These are phyloP conservation scores for Drosophila murphyi DNA, from an alignment of 1,140 invertebrate genomes.

Conservation along the genomic window DNA sequence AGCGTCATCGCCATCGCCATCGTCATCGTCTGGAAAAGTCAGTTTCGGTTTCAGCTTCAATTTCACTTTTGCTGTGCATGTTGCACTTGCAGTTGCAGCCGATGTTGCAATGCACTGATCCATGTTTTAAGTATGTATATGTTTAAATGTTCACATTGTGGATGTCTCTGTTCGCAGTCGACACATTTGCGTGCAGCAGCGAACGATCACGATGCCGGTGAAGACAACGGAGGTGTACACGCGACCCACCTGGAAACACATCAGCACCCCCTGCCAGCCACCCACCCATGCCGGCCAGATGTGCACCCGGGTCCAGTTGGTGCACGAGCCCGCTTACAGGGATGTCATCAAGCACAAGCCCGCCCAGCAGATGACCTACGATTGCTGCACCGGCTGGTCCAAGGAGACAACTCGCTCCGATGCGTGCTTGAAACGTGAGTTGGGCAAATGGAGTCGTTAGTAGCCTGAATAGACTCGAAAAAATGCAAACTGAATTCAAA, in stretches of 20 bases:
- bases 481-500: no score
- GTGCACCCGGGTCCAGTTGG: slow-evolving; percentile 85
- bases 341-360: slow-evolving; percentile 85
- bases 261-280: slow-evolving; percentile 85
- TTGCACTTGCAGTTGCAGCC: slow-evolving; percentile 38
- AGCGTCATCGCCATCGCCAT: slow-evolving; percentile 2
- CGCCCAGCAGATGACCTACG: slow-evolving; percentile 84
- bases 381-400: slow-evolving; percentile 88
- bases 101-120: slow-evolving; percentile 46
- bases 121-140: slow-evolving; percentile 3
- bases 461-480: no score
- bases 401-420: slow-evolving; percentile 86
- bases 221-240: slow-evolving; percentile 85
- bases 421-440: slow-evolving; percentile 88
- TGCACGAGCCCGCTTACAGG: slow-evolving; percentile 85
- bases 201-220: slow-evolving; percentile 85
- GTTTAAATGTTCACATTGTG: no score
- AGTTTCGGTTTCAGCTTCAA: slow-evolving; percentile 56
- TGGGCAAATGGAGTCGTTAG: no score
- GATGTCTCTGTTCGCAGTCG: slow-evolving; percentile 75
- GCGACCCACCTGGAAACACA: slow-evolving; percentile 85
- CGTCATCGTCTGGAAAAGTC: slow-evolving; percentile 65
- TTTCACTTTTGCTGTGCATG: slow-evolving; percentile 38
- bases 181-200: slow-evolving; percentile 85
- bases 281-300: slow-evolving; percentile 85